These are phyloP conservation scores for Lithophane socia DNA, from an alignment of 2,888 invertebrate species.

Conservation along the genomic window DNA sequence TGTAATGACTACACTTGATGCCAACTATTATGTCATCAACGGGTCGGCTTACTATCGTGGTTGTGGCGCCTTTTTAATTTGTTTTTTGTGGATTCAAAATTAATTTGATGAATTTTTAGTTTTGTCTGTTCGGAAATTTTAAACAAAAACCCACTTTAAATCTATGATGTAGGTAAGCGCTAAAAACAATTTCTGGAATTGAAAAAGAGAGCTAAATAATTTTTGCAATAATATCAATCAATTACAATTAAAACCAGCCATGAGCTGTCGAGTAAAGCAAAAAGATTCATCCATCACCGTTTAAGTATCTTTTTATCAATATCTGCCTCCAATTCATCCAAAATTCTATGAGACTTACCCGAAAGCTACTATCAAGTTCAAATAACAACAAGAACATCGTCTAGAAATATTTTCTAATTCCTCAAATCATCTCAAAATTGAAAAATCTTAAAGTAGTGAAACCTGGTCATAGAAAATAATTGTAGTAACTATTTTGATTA, in stretches of 20 bases:
- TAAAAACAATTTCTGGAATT: background rate
- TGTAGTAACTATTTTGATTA: constrained; percentile 9
- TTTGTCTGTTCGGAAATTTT: background rate
- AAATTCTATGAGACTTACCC: background rate
- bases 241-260: constrained; percentile 8
- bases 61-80: constrained; percentile 20
- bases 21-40: constrained; percentile 74
- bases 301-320: background rate
- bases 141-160: background rate
- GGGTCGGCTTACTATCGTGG: constrained; percentile 51
- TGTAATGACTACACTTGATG: constrained; percentile 73
- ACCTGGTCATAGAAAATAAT: constrained; percentile 10
- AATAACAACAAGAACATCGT: background rate
- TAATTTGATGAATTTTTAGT: background rate
- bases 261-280: constrained; percentile 19
- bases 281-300: constrained; percentile 24
- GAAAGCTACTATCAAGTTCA: background rate
- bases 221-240: constrained; percentile 23
- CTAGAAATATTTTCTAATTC: background rate
- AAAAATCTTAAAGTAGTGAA: constrained; percentile 7
- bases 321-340: constrained; percentile 1
- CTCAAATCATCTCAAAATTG: background rate
- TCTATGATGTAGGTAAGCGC: background rate
- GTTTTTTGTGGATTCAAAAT: background rate
- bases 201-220: background rate